Conservation (phyloP, 2,888 invertebrate species). For the Lasioglossum oenotherae region DNA sequence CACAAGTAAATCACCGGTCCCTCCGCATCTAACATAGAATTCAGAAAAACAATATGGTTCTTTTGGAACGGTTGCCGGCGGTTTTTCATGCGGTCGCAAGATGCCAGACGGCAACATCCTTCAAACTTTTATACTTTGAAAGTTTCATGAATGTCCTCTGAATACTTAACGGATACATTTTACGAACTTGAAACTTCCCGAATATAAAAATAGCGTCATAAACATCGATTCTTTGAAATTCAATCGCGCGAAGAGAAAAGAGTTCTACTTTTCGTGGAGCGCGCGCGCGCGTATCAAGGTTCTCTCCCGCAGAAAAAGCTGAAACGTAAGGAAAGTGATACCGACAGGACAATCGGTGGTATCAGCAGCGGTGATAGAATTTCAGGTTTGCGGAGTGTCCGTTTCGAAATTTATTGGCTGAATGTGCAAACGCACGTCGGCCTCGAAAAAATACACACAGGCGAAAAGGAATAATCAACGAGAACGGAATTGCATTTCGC, state of each 20-base stretch:
- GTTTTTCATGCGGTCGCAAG: slow-evolving; percentile 9
- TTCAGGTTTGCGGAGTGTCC: background rate
- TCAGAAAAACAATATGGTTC: background rate
- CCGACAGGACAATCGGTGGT: background rate
- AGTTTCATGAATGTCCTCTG: slow-evolving; percentile 5
- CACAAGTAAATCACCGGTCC: background rate
- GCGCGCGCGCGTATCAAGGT: background rate
- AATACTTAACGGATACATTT: slow-evolving; percentile 11
- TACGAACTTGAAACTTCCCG: background rate
- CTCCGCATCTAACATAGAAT: background rate
- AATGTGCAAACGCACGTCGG: slow-evolving; percentile 20
- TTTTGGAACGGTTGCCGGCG: background rate
- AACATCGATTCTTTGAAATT: slow-evolving; percentile 6
- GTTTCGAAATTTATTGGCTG: slow-evolving; percentile 54
- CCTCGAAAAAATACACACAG: slow-evolving; percentile 24
- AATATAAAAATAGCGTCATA: background rate
- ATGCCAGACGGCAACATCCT: background rate
- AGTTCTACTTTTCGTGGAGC: background rate
- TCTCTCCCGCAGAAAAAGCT: slow-evolving; percentile 3
- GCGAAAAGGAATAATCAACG: slow-evolving; percentile 50
- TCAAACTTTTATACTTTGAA: slow-evolving; percentile 10
- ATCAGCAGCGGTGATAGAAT: background rate
- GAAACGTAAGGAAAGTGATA: background rate
- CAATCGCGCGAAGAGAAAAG: background rate
- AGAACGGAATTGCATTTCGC: slow-evolving; percentile 31